phyloP scores from a whole-genome alignment of 1,140 invertebrate genomes.

The Cotesia typhae region DNA sequence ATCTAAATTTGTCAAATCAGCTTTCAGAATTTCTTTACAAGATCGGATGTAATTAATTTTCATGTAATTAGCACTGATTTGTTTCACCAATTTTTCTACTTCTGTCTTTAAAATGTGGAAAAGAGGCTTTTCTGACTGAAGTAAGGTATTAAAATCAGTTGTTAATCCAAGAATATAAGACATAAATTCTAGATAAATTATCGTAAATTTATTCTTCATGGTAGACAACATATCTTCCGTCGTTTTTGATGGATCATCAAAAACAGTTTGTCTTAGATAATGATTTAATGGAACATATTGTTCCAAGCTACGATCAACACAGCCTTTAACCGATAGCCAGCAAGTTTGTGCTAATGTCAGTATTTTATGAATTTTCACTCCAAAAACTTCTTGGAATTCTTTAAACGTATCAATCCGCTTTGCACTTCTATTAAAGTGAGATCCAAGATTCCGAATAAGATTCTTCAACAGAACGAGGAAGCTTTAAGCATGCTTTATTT shows the following conservation, averaged over 20 bases:
- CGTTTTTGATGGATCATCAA: constrained; percentile 53
- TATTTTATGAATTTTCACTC: constrained; percentile 53
- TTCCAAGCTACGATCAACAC: constrained; percentile 53
- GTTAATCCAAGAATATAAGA: constrained; percentile 45
- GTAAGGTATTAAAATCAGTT: constrained; percentile 52
- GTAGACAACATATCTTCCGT: constrained; percentile 50
- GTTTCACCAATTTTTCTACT: no score
- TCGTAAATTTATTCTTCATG: constrained; percentile 50
- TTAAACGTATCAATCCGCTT: constrained; percentile 46
- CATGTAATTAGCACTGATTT: no score
- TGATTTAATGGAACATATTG: constrained; percentile 47
- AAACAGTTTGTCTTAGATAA: constrained; percentile 49
- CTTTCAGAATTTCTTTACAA: neutral
- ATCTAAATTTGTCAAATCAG: neutral
- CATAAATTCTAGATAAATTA: constrained; percentile 52
- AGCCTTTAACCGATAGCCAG: constrained; percentile 55
- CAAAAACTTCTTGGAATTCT: constrained; percentile 55
- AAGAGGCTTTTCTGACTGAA: constrained; percentile 50
- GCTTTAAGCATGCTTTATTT: constrained; percentile 50
- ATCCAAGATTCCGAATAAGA: constrained; percentile 42
- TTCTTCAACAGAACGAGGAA: constrained; percentile 43
- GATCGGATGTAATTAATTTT: no score
- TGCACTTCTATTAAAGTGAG: constrained; percentile 53
- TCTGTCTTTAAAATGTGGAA: constrained; percentile 45
- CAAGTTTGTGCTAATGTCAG: constrained; percentile 48